Conservation (phyloP, 2,888 invertebrate species). For the Plemyria rubiginata region DNA sequence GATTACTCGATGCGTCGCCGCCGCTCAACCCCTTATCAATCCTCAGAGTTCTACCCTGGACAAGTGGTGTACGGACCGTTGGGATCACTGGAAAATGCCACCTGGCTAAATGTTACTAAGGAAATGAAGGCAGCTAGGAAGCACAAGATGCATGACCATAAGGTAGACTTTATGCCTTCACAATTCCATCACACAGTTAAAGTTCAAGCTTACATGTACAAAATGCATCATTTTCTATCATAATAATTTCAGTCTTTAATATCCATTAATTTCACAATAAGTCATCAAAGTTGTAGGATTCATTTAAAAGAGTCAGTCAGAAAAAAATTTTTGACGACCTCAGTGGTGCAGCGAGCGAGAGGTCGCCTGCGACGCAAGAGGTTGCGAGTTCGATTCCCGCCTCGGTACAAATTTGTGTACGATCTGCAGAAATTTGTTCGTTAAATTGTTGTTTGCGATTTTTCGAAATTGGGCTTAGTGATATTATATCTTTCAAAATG, state of each 20-base stretch:
- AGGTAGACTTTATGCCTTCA: slow-evolving; percentile 59
- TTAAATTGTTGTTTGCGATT: no score
- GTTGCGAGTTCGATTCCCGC: no score
- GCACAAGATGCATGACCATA: slow-evolving; percentile 84
- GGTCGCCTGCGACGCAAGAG: no score
- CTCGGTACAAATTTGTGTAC: no score
- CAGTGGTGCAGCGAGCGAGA: no score
- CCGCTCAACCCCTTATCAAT: slow-evolving; percentile 76
- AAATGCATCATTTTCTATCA: no score
- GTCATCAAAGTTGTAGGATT: background rate
- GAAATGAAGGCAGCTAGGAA: slow-evolving; percentile 88
- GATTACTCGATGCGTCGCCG: slow-evolving; percentile 89
- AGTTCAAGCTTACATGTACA: background rate
- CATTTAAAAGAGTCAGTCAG: background rate
- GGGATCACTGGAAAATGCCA: slow-evolving; percentile 90
- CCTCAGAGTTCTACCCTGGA: slow-evolving; percentile 79
- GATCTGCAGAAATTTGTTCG: no score
- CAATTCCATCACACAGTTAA: background rate
- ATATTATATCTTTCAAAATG: no score
- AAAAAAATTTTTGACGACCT: no score
- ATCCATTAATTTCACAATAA: background rate
- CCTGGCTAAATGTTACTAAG: slow-evolving; percentile 92
- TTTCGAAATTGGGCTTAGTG: no score
- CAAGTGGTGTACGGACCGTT: slow-evolving; percentile 89
- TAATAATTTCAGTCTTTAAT: no score